Base-by-base conservation (phyloP, 2,797 vertebrate genomes). In the Salmo trutta region DNA sequence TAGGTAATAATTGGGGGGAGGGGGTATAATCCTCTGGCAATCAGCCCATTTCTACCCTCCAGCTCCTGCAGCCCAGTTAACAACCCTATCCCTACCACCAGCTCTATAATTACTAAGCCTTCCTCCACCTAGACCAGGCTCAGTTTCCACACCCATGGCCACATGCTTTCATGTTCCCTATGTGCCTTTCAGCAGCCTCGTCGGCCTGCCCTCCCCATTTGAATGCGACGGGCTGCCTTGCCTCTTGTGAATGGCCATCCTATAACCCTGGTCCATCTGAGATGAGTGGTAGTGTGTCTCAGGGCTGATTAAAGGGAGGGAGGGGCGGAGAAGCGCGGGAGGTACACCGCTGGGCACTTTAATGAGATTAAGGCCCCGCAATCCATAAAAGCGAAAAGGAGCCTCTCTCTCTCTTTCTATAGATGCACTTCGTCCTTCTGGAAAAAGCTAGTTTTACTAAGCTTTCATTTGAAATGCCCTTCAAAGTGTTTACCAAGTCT, bases 41-140 rank as follows among this genome's bases (percentile, higher is more conserved):
- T 95, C 93, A 90, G 89, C 89, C 92, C 71, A 73, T 79, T 86
- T 79, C 78, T 73, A 24, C 75, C 88, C 82, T 82, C 83, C 84
- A 93, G 73, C 84, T 94, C 90, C 95, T 95, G 59, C 59, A 21
- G 59, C 59, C 94, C 95, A 94, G 95, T 96, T 96, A 97, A 96
- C 97, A 97, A 96, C 95, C 96, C 95, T 95, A 93, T 95, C 94
- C 95, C 96, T 94, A 96, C 96, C 94, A 96, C 94, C 94, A 95
- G 92, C 94, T 94, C 94, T 93, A 89, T 96, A 97, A 98, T 97
- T 98, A 96, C 94, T 93, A 94, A 92, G 95, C 94, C 92, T 93
- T 91, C 90, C 89, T 84, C 81, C 81, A 91, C 91, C 90, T 90
- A 88, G 84, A 79, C 84, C 59, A 75, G 88, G 88, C 86, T 93